Conservation (phyloP, 1,140 invertebrate species). For the Ctenoplectra terminalis region DNA sequence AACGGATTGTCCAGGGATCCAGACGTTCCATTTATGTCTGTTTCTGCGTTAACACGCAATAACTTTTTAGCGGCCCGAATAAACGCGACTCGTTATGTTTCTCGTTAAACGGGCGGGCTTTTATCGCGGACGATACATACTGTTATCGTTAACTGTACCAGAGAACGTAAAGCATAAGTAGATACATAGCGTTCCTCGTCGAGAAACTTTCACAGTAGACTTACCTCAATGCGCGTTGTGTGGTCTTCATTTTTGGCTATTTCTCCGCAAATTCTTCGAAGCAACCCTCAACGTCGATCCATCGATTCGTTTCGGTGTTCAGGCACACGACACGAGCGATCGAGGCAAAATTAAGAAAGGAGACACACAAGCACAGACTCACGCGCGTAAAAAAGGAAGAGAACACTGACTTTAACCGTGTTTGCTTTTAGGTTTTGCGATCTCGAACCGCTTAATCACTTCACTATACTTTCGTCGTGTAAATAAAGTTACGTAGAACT, state of each 20-base stretch:
- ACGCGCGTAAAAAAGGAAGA: background rate
- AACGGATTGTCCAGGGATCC: background rate
- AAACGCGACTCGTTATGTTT: conserved; percentile 41
- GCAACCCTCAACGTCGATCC: conserved; percentile 21
- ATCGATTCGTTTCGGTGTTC: conserved; percentile 24
- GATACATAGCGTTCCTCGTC: background rate
- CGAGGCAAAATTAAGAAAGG: background rate
- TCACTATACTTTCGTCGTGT: background rate
- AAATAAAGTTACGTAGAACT: background rate
- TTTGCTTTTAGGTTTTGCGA: background rate
- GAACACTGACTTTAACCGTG: conserved; percentile 10
- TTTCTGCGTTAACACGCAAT: background rate
- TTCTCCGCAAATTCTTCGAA: conserved; percentile 8
- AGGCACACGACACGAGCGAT: background rate
- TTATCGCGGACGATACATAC: conserved; percentile 23
- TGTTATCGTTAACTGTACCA: conserved; percentile 35
- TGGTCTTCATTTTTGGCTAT: conserved; percentile 68
- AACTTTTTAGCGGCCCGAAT: conserved; percentile 15
- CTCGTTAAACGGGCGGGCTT: conserved; percentile 33
- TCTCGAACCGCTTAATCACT: background rate
- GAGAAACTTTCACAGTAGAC: background rate
- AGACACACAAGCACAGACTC: background rate
- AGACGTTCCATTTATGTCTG: background rate
- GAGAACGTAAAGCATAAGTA: conserved; percentile 26
- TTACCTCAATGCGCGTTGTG: conserved; percentile 70